Conservation (phyloP, 2,888 invertebrate genomes). For the Uloborus plumipes region DNA sequence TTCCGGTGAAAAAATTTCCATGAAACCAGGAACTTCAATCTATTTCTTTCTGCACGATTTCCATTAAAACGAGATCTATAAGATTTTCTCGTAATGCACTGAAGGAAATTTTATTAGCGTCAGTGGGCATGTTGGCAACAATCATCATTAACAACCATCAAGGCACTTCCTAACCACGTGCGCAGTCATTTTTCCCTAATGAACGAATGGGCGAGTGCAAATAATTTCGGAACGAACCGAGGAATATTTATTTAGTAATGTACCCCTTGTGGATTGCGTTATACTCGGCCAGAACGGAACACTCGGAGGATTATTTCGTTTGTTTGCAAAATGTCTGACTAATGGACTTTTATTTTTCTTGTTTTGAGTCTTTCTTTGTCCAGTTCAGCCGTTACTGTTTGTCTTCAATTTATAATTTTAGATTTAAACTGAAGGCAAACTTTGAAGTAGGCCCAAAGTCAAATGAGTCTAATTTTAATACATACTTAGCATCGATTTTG, state of each 20-base stretch:
- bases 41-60: no score
- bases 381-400: no score
- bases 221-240: slow-evolving; percentile 36
- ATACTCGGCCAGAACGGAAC: background rate
- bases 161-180: slow-evolving; percentile 45
- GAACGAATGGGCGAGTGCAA: slow-evolving; percentile 39
- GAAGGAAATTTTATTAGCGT: slow-evolving; percentile 4
- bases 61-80: no score
- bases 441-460: no score
- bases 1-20: no score
- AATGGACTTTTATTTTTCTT: background rate
- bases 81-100: background rate
- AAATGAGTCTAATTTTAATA: no score
- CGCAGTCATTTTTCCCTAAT: slow-evolving; percentile 24
- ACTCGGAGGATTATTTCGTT: background rate
- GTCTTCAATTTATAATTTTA: no score
- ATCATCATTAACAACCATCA: slow-evolving; percentile 53
- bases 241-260: background rate
- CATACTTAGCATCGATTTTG: no score
- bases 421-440: no score
- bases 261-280: slow-evolving; percentile 1
- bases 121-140: slow-evolving; percentile 29
- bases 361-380: background rate
- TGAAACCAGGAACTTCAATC: no score
- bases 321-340: background rate